Evolutionary conservation across 2,888 invertebrate genomes (phyloP), one percentile per base, ranked within the genome.

Genomic region (Drosophila vallismaia): DNA sequence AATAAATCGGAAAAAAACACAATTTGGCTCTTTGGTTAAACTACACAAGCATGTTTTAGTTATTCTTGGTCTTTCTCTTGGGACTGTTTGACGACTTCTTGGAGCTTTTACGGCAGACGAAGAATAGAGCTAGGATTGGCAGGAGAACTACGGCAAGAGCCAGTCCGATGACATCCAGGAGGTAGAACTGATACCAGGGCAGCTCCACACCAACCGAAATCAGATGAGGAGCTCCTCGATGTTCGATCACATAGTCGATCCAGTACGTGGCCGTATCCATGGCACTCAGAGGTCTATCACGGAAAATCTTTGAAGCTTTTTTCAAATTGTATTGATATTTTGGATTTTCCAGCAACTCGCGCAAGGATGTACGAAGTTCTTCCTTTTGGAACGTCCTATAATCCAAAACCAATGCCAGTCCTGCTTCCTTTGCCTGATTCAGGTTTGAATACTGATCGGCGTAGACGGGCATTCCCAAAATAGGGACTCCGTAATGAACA

Each of bases 381-480:
- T 78, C 52, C 19, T 79, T 82, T 0, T 89, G 89, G 0, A 91
- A 71, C 3, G 77, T 79, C 0, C 74, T 70, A 36, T 82, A 90
- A 38, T 78, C 71, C 3, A 91, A 53, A 0, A 72, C 68, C 3
- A 90, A 46, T 0, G 90, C 89, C 56, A 80, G 89, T 2, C 90
- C 91, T 2, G 82, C 77, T 2, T 66, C 57, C 3, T 63, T 74
- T 7, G 83, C 88, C 24, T 84, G 82, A 3, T 79, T 83, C 7
- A 89, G 79, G 33, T 91, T 91, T 1, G 88, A 66, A 14, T 75
- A 56, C 76, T 92, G 92, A 72, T 92, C 92, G 2, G 79, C 87
- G 48, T 77, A 91, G 28, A 92, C 70, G 2, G 92, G 92, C 45
- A 92, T 88, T 1, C 92, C 91, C 0, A 92, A 64, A 29, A 92